Evolutionary conservation across 2,113 vertebrate species (phyloP).

Genomic region (Caranx ignobilis): DNA sequence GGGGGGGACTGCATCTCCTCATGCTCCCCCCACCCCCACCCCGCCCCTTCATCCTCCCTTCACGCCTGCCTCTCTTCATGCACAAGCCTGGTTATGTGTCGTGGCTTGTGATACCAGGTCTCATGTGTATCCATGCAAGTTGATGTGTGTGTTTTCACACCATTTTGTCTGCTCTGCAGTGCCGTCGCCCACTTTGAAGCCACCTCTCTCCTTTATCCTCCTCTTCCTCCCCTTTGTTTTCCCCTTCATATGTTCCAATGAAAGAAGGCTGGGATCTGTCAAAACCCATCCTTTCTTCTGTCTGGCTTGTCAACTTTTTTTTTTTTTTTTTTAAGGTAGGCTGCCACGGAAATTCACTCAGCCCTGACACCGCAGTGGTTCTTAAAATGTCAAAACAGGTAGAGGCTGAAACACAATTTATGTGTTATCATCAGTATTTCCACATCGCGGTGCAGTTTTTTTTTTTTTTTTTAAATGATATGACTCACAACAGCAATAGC

Average conservation of each 20-base stretch:
- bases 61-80: constrained; percentile 40
- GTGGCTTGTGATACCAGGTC: constrained; percentile 63
- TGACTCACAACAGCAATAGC: background rate
- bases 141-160: constrained; percentile 64
- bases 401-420: constrained; percentile 40
- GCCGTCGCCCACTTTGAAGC: constrained; percentile 58
- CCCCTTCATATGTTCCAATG: constrained; percentile 66
- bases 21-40: constrained; percentile 26
- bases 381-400: constrained; percentile 65
- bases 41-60: constrained; percentile 24
- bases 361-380: constrained; percentile 61
- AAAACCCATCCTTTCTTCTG: constrained; percentile 68
- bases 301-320: constrained; percentile 67
- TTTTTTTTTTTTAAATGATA: background rate
- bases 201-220: constrained; percentile 33
- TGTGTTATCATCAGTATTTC: constrained; percentile 10
- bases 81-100: constrained; percentile 48
- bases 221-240: constrained; percentile 66
- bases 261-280: constrained; percentile 73
- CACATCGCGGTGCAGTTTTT: background rate
- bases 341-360: constrained; percentile 69
- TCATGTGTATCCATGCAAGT: constrained; percentile 62
- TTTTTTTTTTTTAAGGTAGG: constrained; percentile 47
- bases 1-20: constrained; percentile 47
- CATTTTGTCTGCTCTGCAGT: constrained; percentile 51